Base-by-base conservation (phyloP, 2,888 invertebrate species). In the Ischnus inquisitorius region DNA sequence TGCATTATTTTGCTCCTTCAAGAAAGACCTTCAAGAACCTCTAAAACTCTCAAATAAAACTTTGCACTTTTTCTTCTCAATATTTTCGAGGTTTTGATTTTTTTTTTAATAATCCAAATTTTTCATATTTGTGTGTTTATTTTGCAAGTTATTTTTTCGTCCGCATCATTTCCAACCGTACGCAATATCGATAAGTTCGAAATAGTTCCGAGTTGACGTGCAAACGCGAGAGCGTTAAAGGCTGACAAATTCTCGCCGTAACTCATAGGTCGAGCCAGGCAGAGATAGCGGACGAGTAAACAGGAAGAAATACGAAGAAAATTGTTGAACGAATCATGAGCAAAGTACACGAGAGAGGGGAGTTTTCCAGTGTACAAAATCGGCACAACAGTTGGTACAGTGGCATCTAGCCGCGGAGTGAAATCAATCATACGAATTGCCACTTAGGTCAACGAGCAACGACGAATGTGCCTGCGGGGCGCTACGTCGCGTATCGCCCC, bases 381-480 rank as follows among this genome's bases (percentile, higher is more conserved):
- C 60, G 28, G 28, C 60, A n/a, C 60, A 46, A 12, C 46, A 28
- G 65, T 48, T 43, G 54, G 19, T 60, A 16, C 19, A 25, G 46
- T 8, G 41, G 60, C n/a, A 60, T 51, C 67, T 79, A 79, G 76
- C 71, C 71, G 48, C 69, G 78, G 85, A 82, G 74, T 82, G 83
- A 83, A 88, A 90, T 90, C 87, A 87, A 89, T 90, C 90, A 90
- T 85, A 78, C 62, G 87, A 91, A 91, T 91, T 88, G 87, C 88
- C 88, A 87, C 87, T 88, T 87, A 86, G 86, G 87, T 88, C 89
- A 87, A 87, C 88, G 77, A 83, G 79, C 60, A 76, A 72, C 65
- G 67, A 62, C 51, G 64, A 79, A 71, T 79, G 75, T 76, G 67
- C 65, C 76, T 34, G 43, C 54, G 64, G 51, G 60, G n/a, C 28